Evolutionary conservation across 2,888 invertebrate genomes (phyloP).

Genomic region (Halictus quadricinctus): DNA sequence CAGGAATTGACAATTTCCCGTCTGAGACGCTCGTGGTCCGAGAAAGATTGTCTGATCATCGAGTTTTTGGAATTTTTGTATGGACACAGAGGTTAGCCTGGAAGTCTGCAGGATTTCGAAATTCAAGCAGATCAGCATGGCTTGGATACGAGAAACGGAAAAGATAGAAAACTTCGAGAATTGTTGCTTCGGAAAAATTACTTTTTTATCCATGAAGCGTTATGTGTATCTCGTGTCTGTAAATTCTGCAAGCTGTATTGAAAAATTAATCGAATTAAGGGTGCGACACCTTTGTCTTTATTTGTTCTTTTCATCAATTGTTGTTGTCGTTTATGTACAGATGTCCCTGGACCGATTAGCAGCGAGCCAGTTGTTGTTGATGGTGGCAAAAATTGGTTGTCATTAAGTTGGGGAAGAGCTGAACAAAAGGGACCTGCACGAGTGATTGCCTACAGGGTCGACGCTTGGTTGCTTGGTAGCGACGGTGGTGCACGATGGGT

Average conservation of each 20-base stretch:
- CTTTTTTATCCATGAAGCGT: too few species aligned
- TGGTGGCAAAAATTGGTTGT: conserved; percentile 93
- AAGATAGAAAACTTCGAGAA: not conserved
- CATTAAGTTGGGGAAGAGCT: conserved; percentile 92
- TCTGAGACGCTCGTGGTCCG: conserved; percentile 78
- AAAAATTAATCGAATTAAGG: too few species aligned
- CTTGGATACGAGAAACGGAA: not conserved
- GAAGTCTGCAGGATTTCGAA: not conserved
- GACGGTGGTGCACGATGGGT: conserved; percentile 93
- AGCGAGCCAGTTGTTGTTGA: conserved; percentile 90
- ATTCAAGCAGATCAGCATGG: not conserved
- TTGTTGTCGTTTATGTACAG: conserved; percentile 76
- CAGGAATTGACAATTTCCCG: conserved; percentile 44
- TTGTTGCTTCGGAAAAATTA: too few species aligned
- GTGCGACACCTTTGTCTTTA: too few species aligned
- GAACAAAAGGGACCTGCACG: conserved; percentile 88
- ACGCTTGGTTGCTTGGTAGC: conserved; percentile 90
- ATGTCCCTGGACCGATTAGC: conserved; percentile 91
- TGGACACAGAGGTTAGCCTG: conserved; percentile 83
- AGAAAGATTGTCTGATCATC: conserved; percentile 79
- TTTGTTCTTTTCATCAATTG: not conserved
- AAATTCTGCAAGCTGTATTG: too few species aligned
- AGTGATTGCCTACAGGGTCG: conserved; percentile 91
- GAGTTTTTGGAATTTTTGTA: conserved; percentile 83
- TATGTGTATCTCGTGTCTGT: too few species aligned